phyloP scores from a whole-genome alignment of 2,113 vertebrate species.

The Dasyornis broadbenti region DNA sequence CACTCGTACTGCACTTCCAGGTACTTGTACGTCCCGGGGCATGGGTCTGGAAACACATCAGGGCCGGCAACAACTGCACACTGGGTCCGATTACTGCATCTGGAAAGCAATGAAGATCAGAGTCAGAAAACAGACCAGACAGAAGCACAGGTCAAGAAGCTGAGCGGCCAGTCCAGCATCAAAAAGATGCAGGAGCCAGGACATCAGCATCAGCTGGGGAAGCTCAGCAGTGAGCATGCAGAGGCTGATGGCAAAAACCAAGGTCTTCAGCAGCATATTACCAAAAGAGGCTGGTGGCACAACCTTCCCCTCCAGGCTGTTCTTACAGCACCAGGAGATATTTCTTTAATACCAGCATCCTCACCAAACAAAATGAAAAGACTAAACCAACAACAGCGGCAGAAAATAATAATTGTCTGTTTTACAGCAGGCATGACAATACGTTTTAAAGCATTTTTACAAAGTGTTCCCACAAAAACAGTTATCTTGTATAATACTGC shows the following conservation, averaged over 20 bases:
- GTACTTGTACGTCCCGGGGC: constrained; percentile 94
- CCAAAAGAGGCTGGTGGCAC: neutral
- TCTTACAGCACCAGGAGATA: neutral
- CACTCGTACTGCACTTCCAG: constrained; percentile 97
- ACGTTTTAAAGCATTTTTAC: neutral
- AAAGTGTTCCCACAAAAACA: neutral
- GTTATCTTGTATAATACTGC: neutral
- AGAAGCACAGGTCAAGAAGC: neutral
- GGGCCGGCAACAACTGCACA: constrained; percentile 93
- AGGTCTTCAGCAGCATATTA: neutral
- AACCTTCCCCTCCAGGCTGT: neutral
- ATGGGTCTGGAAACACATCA: constrained; percentile 93
- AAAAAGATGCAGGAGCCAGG: neutral
- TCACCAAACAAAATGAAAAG: neutral
- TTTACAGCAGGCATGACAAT: neutral
- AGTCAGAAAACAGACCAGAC: neutral
- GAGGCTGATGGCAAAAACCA: neutral
- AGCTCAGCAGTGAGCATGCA: rapidly evolving
- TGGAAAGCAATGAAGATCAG: constrained; percentile 64
- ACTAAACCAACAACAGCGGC: neutral
- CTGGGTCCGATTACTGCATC: constrained; percentile 95
- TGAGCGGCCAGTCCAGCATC: neutral
- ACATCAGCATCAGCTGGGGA: neutral
- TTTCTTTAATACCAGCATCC: neutral
- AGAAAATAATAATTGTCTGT: neutral